Evolutionary conservation across 2,113 vertebrate species (phyloP).

Genomic region (Bos javanicus): DNA sequence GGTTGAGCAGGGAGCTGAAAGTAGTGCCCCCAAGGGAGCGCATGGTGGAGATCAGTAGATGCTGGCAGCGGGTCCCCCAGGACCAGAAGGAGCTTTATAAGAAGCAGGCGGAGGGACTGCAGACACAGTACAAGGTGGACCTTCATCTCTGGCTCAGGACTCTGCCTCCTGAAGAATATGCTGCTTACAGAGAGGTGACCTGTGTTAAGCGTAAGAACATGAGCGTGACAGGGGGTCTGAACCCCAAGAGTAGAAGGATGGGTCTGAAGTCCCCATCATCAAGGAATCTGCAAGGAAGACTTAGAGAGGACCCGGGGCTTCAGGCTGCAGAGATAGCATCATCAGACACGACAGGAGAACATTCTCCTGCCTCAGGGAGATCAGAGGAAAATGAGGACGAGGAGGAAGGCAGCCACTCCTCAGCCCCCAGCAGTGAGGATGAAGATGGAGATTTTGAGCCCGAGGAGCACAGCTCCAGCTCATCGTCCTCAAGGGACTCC

Average conservation of each 20-base stretch:
- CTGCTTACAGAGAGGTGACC: slow-evolving; percentile 84
- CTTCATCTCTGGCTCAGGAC: slow-evolving; percentile 93
- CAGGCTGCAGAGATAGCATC: too few relatives aligned
- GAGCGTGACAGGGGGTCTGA: slow-evolving; percentile 80
- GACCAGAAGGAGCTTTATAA: slow-evolving; percentile 90
- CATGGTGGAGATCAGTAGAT: slow-evolving; percentile 90
- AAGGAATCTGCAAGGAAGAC: too few relatives aligned
- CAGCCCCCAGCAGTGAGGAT: slow-evolving; percentile 58
- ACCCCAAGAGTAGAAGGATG: too few relatives aligned
- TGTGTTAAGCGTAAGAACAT: slow-evolving; percentile 82
- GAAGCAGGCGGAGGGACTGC: slow-evolving; percentile 90
- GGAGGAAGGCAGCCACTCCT: neutral
- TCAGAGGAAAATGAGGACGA: slow-evolving; percentile 63
- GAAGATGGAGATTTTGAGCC: slow-evolving; percentile 81
- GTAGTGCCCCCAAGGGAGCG: slow-evolving; percentile 88
- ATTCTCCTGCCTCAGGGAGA: neutral
- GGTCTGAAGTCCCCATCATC: neutral
- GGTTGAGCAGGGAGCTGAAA: slow-evolving; percentile 89
- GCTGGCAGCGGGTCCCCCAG: slow-evolving; percentile 88
- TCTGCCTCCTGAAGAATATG: slow-evolving; percentile 88
- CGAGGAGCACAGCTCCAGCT: slow-evolving; percentile 85
- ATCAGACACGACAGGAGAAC: fast-evolving
- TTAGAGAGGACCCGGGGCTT: too few relatives aligned
- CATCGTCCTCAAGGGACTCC: slow-evolving; percentile 81
- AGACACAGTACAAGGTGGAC: slow-evolving; percentile 89